Evolutionary conservation across 2,113 vertebrate genomes (phyloP).

Genomic region (Steatornis caripensis): DNA sequence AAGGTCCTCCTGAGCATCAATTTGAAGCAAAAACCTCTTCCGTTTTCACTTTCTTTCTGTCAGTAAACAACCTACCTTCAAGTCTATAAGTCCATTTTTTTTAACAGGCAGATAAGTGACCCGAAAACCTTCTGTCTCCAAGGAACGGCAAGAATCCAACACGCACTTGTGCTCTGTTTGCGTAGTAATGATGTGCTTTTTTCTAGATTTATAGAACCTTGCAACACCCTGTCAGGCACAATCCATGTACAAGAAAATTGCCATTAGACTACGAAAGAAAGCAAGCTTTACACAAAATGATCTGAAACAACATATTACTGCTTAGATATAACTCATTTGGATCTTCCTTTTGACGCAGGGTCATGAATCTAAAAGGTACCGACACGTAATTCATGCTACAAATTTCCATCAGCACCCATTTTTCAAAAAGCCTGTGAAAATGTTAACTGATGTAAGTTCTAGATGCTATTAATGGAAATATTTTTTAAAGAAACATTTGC

Average conservation of each 20-base stretch:
- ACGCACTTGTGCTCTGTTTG: constrained; percentile 98
- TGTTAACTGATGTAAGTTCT: neutral
- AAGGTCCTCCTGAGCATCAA: neutral
- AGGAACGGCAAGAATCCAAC: constrained; percentile 90
- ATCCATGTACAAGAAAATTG: neutral
- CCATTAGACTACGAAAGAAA: neutral
- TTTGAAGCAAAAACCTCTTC: neutral
- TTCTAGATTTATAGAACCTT: constrained; percentile 90
- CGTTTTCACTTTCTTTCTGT: neutral
- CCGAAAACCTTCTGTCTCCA: constrained; percentile 90
- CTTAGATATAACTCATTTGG: neutral
- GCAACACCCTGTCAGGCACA: constrained; percentile 84
- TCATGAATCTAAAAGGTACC: neutral
- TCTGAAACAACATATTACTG: neutral
- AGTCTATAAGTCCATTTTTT: constrained; percentile 85
- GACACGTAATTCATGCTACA: neutral
- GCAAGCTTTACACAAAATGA: neutral
- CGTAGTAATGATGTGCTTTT: constrained; percentile 90
- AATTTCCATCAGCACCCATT: neutral
- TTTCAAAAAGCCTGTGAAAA: neutral
- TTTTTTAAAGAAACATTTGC: neutral
- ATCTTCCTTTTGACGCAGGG: neutral
- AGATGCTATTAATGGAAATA: neutral
- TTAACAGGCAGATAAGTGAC: constrained; percentile 92
- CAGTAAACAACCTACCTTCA: constrained; percentile 76